A percentile compares a stretch with the other conserved stretches of the same genome.
Conservation (phyloP, 2,888 invertebrate genomes). For the Pristionchus maxplancki region DNA sequence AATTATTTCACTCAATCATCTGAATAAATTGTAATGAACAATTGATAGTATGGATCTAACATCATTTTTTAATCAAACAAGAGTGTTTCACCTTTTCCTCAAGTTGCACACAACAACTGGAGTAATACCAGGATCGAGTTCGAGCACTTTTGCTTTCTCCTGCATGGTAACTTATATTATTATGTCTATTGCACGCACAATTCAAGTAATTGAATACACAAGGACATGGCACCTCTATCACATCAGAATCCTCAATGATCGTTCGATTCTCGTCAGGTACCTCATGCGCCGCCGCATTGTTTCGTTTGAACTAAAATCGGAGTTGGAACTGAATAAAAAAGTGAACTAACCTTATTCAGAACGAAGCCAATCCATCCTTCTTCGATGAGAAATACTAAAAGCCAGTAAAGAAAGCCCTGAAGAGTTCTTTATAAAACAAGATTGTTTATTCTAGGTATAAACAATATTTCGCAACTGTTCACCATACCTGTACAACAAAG, state of each 20-base stretch:
- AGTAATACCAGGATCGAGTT: slow-evolving; percentile 35
- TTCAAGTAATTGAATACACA: no score
- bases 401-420: slow-evolving; percentile 50
- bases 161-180: not conserved
- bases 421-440: not conserved
- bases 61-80: not conserved
- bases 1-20: not conserved
- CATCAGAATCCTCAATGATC: slow-evolving; percentile 68
- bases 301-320: no score
- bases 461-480: slow-evolving; percentile 35
- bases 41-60: not conserved
- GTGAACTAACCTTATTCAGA: not conserved
- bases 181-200: no score
- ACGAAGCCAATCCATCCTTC: not conserved
- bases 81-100: slow-evolving; percentile 57
- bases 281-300: no score
- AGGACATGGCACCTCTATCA: slow-evolving; percentile 57
- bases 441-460: not conserved
- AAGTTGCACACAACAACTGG: slow-evolving; percentile 64
- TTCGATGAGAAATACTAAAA: slow-evolving; percentile 3
- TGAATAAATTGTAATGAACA: not conserved
- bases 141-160: slow-evolving; percentile 62
- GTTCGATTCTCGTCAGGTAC: not conserved
- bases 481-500: slow-evolving; percentile 61
- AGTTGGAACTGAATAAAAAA: no score